Evolutionary conservation across 2,888 invertebrate genomes (phyloP).

Genomic region (Netelia fuscicornis): DNA sequence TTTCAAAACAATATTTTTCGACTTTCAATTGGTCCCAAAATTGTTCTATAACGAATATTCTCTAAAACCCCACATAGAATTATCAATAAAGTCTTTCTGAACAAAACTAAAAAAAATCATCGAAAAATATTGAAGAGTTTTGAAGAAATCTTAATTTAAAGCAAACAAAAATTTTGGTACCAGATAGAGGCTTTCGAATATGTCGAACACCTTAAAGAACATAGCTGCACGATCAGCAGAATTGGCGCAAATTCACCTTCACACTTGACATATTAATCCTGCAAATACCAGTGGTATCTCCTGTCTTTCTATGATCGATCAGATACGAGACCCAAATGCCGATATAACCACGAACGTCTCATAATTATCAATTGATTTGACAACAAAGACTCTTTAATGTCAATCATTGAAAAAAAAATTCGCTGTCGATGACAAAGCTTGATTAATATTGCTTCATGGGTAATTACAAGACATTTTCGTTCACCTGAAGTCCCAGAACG

Average conservation of each 20-base stretch:
- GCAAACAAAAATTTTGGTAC: too few relatives aligned
- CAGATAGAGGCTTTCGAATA: too few relatives aligned
- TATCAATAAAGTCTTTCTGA: too few relatives aligned
- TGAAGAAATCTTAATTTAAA: too few relatives aligned
- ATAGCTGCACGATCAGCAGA: not conserved
- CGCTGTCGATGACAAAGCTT: not conserved
- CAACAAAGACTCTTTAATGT: conserved; percentile 6
- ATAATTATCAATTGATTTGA: not conserved
- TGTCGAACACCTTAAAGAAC: not conserved
- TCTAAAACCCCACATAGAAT: too few relatives aligned
- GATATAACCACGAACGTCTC: not conserved
- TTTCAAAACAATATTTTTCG: too few relatives aligned
- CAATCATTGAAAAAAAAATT: not conserved
- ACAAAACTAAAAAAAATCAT: too few relatives aligned
- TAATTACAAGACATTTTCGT: not conserved
- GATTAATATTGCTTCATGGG: not conserved
- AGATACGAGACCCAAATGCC: not conserved
- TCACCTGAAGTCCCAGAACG: conserved; percentile 84
- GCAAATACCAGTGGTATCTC: not conserved
- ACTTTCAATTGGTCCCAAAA: too few relatives aligned
- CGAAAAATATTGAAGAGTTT: too few relatives aligned
- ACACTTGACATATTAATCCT: not conserved
- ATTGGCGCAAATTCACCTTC: not conserved
- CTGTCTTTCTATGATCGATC: not conserved
- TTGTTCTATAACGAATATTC: too few relatives aligned